These are phyloP conservation scores for Diadromus collaris DNA, from an alignment of 2,888 invertebrate species.

Conservation along the genomic window DNA sequence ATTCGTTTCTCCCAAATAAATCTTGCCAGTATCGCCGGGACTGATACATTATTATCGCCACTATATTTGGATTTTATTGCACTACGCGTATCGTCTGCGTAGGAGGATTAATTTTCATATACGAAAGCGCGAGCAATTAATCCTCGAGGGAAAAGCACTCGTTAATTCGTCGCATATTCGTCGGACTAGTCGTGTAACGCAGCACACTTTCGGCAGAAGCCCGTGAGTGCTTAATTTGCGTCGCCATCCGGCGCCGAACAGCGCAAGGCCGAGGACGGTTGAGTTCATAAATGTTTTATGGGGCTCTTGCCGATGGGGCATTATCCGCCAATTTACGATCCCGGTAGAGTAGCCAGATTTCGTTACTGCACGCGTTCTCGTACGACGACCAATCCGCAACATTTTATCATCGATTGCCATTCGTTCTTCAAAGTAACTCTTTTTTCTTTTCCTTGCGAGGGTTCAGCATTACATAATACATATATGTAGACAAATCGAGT, in stretches of 20 bases:
- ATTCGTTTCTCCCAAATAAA: conserved; percentile 11
- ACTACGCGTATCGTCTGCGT: not conserved
- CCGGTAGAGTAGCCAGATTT: conserved; percentile 27
- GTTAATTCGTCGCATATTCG: conserved; percentile 35
- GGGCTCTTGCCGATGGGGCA: conserved; percentile 58
- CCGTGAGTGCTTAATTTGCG: conserved; percentile 37
- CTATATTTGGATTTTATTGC: not conserved
- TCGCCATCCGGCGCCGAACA: conserved; percentile 40
- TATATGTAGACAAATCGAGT: no score
- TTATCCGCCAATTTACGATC: conserved; percentile 73
- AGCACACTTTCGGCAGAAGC: conserved; percentile 30
- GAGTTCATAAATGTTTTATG: conserved; percentile 72
- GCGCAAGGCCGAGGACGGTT: conserved; percentile 54
- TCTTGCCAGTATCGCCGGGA: not conserved
- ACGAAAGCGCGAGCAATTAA: conserved; percentile 29
- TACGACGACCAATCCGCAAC: not conserved
- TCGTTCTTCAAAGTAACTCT: not conserved
- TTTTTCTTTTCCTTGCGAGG: no score
- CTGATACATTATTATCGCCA: not conserved
- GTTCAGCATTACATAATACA: no score
- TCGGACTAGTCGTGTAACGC: conserved; percentile 11
- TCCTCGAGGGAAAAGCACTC: conserved; percentile 17
- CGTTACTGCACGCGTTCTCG: conserved; percentile 12
- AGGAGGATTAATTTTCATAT: conserved; percentile 22
- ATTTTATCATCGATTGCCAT: not conserved